Conservation (phyloP, 2,797 vertebrate genomes). For the Macroramphosus scolopax region DNA sequence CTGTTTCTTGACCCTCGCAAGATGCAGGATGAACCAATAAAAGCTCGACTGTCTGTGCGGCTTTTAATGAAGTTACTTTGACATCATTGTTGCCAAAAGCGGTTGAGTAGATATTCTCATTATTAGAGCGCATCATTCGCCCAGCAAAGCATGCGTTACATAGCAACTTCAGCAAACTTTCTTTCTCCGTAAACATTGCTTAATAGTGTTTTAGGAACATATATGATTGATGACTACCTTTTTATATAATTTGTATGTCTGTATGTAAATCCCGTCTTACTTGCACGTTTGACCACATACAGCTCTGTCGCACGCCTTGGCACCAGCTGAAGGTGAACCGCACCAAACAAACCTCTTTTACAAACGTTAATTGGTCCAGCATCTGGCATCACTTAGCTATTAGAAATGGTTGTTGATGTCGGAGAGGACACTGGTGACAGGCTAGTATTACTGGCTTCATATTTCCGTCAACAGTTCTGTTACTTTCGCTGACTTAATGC, state of each 20-base stretch:
- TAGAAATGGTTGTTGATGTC: slow-evolving; percentile 57
- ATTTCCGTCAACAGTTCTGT: slow-evolving; percentile 12
- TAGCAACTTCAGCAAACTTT: neutral
- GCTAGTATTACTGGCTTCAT: slow-evolving; percentile 5
- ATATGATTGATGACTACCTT: neutral
- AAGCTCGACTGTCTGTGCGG: slow-evolving; percentile 1
- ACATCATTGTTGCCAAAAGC: neutral
- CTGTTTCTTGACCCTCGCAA: slow-evolving; percentile 47
- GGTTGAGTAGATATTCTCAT: slow-evolving; percentile 1
- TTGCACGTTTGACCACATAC: slow-evolving; percentile 42
- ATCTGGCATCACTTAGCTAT: slow-evolving; percentile 67
- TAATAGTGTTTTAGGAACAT: neutral
- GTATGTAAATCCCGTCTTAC: too few species aligned
- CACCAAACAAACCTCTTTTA: slow-evolving; percentile 50
- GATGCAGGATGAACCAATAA: slow-evolving; percentile 42
- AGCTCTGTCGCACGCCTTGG: slow-evolving; percentile 27
- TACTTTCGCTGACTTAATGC: too few species aligned
- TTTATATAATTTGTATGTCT: too few species aligned
- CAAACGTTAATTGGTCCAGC: slow-evolving; percentile 72
- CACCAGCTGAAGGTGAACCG: slow-evolving; percentile 69
- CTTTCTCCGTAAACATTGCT: neutral
- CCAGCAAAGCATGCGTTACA: neutral
- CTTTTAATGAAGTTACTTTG: slow-evolving; percentile 6
- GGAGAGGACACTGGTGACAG: slow-evolving; percentile 51
- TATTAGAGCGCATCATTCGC: too few species aligned